Evolutionary conservation across 2,113 vertebrate species (phyloP).

Genomic region (Leptodactylus fuscus): DNA sequence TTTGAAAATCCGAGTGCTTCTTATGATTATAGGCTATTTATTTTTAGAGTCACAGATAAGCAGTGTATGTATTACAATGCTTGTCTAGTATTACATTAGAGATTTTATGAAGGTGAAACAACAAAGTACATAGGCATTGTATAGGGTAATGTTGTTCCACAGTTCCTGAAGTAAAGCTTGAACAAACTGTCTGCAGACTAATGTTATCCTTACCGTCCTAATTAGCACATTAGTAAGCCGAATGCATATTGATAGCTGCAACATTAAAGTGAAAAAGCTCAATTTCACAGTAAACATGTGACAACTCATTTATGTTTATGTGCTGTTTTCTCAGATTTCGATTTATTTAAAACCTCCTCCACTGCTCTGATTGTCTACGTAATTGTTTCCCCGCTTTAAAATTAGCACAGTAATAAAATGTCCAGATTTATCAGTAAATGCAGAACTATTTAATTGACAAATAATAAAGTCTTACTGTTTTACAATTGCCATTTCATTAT

Average conservation of each 20-base stretch:
- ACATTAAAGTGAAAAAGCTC: slow-evolving; percentile 34
- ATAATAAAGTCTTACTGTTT: not conserved
- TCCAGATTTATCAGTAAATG: not conserved
- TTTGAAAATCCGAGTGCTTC: too few relatives aligned
- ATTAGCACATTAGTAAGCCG: slow-evolving; percentile 37
- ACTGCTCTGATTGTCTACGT: not conserved
- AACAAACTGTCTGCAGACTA: not conserved
- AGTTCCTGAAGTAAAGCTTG: not conserved
- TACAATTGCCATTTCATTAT: not conserved
- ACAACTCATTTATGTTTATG: slow-evolving; percentile 43
- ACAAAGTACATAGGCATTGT: not conserved
- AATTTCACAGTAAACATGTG: slow-evolving; percentile 13
- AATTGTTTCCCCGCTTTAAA: slow-evolving; percentile 4
- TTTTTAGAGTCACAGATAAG: not conserved
- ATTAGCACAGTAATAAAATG: slow-evolving; percentile 11
- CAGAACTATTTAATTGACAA: not conserved
- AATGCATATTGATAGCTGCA: slow-evolving; percentile 11
- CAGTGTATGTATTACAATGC: slow-evolving; percentile 5
- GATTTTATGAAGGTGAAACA: slow-evolving; percentile 27
- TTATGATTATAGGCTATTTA: too few relatives aligned
- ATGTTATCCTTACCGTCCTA: slow-evolving; percentile 17
- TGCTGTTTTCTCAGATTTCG: not conserved
- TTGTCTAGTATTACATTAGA: not conserved
- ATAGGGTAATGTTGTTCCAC: not conserved
- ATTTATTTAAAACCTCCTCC: slow-evolving; percentile 12